These are phyloP conservation scores for Platycheirus rosarum DNA, from an alignment of 2,888 invertebrate genomes.

Conservation along the genomic window DNA sequence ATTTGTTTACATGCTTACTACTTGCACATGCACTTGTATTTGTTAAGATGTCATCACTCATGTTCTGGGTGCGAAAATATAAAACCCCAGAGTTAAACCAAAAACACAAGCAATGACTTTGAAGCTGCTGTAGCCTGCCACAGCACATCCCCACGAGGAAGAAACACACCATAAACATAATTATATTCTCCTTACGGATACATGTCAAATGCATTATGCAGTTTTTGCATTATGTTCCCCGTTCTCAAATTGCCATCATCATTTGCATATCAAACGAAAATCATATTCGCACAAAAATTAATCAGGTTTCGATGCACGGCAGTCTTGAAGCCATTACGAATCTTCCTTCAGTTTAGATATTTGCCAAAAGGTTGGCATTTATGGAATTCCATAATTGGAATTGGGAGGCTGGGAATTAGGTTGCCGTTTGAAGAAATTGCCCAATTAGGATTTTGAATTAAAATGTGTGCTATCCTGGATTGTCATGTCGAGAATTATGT, in stretches of 20 bases:
- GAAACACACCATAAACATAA: slow-evolving; percentile 66
- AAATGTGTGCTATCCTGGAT: too few relatives aligned
- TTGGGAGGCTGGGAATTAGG: slow-evolving; percentile 18
- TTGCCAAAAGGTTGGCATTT: slow-evolving; percentile 42
- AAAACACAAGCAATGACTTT: slow-evolving; percentile 60
- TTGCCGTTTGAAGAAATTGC: slow-evolving; percentile 13
- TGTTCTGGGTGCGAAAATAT: slow-evolving; percentile 48
- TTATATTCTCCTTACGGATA: slow-evolving; percentile 64
- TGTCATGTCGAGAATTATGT: too few relatives aligned
- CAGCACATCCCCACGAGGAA: slow-evolving; percentile 16
- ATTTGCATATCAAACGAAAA: slow-evolving; percentile 81
- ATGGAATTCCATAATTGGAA: neutral
- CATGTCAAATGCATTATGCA: slow-evolving; percentile 74
- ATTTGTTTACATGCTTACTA: slow-evolving; percentile 73
- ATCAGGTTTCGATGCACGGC: slow-evolving; percentile 51
- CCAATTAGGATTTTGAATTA: slow-evolving; percentile 1
- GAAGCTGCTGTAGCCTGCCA: slow-evolving; percentile 47
- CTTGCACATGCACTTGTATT: slow-evolving; percentile 70
- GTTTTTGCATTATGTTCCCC: slow-evolving; percentile 67
- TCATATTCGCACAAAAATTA: slow-evolving; percentile 62
- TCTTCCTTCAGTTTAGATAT: neutral
- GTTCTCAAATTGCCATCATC: slow-evolving; percentile 76
- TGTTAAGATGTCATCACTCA: slow-evolving; percentile 71
- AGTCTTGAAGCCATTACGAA: slow-evolving; percentile 27
- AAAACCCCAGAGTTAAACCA: slow-evolving; percentile 27